Evolutionary conservation across 2,113 vertebrate species (phyloP).

Genomic region (Pyxicephalus adspersus): DNA sequence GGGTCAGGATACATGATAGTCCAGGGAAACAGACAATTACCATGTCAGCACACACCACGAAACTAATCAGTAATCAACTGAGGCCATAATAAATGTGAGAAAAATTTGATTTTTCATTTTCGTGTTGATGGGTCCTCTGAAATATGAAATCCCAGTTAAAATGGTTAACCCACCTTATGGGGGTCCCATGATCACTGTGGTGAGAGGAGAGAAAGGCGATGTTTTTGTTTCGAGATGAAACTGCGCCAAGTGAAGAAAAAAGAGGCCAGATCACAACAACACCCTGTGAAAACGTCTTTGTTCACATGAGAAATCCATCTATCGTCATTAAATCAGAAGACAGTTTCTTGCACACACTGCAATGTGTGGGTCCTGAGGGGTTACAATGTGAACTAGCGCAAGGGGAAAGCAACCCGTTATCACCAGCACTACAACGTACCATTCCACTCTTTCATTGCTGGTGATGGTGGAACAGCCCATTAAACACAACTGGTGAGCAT

Average conservation of each 20-base stretch:
- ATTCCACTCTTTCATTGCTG: constrained; percentile 11
- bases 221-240: constrained; percentile 46
- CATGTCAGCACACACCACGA: too few species aligned
- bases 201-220: constrained; percentile 33
- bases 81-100: too few species aligned
- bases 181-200: not conserved
- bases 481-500: not conserved
- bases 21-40: too few species aligned
- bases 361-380: constrained; percentile 37
- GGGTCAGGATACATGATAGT: too few species aligned
- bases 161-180: constrained; percentile 5
- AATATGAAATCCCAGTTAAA: not conserved
- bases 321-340: constrained; percentile 52
- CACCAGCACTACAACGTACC: not conserved
- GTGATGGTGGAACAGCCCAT: not conserved
- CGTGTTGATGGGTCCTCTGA: too few species aligned
- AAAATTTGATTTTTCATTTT: too few species aligned
- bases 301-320: constrained; percentile 48
- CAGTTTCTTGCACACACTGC: constrained; percentile 45
- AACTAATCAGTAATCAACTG: too few species aligned
- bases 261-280: constrained; percentile 45
- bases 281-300: constrained; percentile 50
- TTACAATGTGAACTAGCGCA: constrained; percentile 31
- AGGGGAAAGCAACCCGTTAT: constrained; percentile 18
- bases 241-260: constrained; percentile 41